Conservation (phyloP, 2,113 vertebrate species). For the Lethenteron camtschaticum region DNA sequence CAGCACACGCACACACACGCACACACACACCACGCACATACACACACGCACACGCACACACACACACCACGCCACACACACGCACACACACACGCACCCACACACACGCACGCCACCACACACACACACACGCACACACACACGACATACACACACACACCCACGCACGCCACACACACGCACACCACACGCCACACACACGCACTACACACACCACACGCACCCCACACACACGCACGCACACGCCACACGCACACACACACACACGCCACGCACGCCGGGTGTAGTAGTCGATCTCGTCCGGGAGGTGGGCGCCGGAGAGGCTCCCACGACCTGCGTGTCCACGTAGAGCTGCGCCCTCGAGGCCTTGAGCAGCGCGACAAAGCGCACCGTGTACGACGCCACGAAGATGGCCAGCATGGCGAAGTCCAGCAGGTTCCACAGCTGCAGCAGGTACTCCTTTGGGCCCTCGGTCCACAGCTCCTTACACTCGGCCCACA, state of each 20-base stretch:
- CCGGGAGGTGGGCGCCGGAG: constrained; percentile 54
- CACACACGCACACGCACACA: no score
- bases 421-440: constrained; percentile 85
- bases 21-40: no score
- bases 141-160: no score
- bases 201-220: constrained; percentile 3
- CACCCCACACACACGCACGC: constrained; percentile 29
- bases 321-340: constrained; percentile 42
- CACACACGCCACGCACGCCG: constrained; percentile 34
- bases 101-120: no score
- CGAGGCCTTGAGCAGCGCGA: constrained; percentile 80
- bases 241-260: no score
- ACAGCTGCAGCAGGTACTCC: constrained; percentile 69
- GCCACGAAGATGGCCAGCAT: constrained; percentile 92
- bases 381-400: constrained; percentile 73
- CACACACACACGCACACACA: no score
- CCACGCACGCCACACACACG: no score
- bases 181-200: no score
- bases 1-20: no score
- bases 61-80: no score
- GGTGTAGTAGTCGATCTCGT: constrained; percentile 78
- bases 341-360: constrained; percentile 84
- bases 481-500: constrained; percentile 93
- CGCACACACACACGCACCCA: no score
- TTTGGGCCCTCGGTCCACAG: constrained; percentile 80